A percentile compares a stretch with the other conserved stretches of the same genome.
Evolutionary conservation across 2,797 vertebrate genomes (phyloP).

Genomic region (Echiichthys vipera): DNA sequence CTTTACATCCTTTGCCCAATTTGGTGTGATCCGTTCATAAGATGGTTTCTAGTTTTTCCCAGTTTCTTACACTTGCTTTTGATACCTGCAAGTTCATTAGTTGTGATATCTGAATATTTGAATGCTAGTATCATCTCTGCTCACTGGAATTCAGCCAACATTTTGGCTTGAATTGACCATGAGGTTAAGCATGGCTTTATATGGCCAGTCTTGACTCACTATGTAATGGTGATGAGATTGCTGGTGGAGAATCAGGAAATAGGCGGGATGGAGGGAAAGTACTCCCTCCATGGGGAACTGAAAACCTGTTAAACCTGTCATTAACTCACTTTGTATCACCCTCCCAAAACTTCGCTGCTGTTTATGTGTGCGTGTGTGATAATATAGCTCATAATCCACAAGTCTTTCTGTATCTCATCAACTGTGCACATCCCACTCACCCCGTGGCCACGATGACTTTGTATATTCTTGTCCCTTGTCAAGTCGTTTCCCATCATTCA

Average conservation of each 20-base stretch:
- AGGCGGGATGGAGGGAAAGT: conserved; percentile 37
- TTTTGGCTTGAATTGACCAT: conserved; percentile 19
- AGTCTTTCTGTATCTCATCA: background rate
- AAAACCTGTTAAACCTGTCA: conserved; percentile 48
- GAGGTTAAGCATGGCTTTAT: conserved; percentile 6
- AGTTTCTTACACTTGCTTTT: background rate
- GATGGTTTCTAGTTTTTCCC: too few species aligned
- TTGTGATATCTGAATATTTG: conserved; percentile 4
- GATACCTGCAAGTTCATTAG: background rate
- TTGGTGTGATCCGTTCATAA: too few species aligned
- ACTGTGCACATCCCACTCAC: conserved; percentile 2
- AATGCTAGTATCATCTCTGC: conserved; percentile 9
- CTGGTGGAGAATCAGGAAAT: conserved; percentile 47
- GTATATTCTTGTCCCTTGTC: conserved; percentile 36
- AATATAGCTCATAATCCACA: background rate
- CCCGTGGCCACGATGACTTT: conserved; percentile 9
- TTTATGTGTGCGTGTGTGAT: conserved; percentile 8
- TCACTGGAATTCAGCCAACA: conserved; percentile 3
- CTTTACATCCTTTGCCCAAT: too few species aligned
- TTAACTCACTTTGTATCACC: conserved; percentile 34
- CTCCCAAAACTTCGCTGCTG: conserved; percentile 1
- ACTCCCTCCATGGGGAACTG: conserved; percentile 28
- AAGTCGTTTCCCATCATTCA: conserved; percentile 39
- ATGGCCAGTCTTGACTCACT: conserved; percentile 4
- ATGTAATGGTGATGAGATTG: conserved; percentile 34